Evolutionary conservation across 2,797 vertebrate species (phyloP), one percentile per base, ranked within the genome.

Genomic region (Uromys caudimaculatus): DNA sequence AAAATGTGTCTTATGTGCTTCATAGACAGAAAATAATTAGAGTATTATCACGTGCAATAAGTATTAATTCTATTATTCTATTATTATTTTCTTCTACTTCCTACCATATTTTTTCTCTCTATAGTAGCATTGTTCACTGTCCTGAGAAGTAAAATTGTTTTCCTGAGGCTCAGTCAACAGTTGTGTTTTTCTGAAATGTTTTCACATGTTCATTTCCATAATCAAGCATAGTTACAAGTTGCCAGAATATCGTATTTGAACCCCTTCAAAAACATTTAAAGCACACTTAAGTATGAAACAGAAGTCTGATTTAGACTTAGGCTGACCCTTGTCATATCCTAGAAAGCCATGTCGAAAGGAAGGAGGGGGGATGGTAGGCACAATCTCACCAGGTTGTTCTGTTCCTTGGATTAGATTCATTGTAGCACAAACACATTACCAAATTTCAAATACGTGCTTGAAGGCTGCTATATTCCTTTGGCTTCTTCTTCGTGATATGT

Each of bases 101-200:
- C 16, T 62, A 64, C 6, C 73, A 62, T 73, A 24, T 75, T 90
- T 95, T 95, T 96, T 75, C 13, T 91, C 44, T 92, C 23, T 86
- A 56, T 8, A 52, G 10, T 32, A 35, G 0, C 8, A 75, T 60
- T 86, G 6, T 88, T 95, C 23, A 76, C 2, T 79, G 6, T 62
- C 16, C 35, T 90, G 77, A 67, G 44, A 96, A 85, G 84, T 81
- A 69, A 79, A 93, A 56, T 67, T 85, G 2, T 24, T 44, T 8
- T 88, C 69, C 27, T 52, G 19, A 67, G 16, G 32, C 2, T 4
- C 19, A 81, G 38, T 75, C 78, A 93, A 67, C 38, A 78, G 64
- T 58, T 71, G 21, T 5, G 41, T 6, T 69, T 86, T 94, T 77
- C 47, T 94, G 71, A 94, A 92, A 69, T 89, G 19, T 92, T 82